Evolutionary conservation across 2,797 vertebrate genomes (phyloP).

Genomic region (Characodon lateralis): DNA sequence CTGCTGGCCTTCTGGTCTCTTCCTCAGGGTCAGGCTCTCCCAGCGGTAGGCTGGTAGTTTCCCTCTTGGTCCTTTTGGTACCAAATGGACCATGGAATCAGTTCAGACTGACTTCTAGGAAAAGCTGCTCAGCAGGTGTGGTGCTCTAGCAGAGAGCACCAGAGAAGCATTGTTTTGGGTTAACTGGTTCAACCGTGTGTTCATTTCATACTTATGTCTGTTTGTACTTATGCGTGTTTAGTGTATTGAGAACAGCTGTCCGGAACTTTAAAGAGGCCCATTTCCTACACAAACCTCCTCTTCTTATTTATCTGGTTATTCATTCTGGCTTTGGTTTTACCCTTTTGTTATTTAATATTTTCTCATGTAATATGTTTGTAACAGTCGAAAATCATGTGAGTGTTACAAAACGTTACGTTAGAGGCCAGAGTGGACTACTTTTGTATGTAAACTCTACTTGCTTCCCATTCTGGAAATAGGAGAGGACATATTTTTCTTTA

Average conservation of each 20-base stretch:
- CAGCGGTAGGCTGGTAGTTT: slow-evolving; percentile 36
- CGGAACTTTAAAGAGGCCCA: slow-evolving; percentile 29
- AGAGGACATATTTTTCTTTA: not conserved
- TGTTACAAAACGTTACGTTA: not conserved
- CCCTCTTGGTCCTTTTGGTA: slow-evolving; percentile 55
- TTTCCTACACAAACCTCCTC: not conserved
- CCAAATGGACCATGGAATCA: slow-evolving; percentile 69
- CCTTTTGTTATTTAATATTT: not conserved
- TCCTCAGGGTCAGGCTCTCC: slow-evolving; percentile 50
- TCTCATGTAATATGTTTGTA: not conserved
- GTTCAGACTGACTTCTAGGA: slow-evolving; percentile 60
- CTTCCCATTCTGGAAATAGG: not conserved
- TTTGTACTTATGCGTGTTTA: not conserved
- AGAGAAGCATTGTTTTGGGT: slow-evolving; percentile 36
- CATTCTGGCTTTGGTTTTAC: slow-evolving; percentile 1
- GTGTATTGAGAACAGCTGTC: slow-evolving; percentile 61
- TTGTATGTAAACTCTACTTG: slow-evolving; percentile 3
- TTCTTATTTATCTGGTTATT: not conserved
- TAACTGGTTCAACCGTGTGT: slow-evolving; percentile 10
- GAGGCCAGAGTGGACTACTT: not conserved
- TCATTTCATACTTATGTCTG: not conserved
- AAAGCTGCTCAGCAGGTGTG: slow-evolving; percentile 47
- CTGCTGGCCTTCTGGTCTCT: slow-evolving; percentile 15
- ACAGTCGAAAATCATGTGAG: not conserved
- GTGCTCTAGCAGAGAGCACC: slow-evolving; percentile 15